Evolutionary conservation across 2,888 invertebrate species (phyloP).

Genomic region (Drosophila anomalata): DNA sequence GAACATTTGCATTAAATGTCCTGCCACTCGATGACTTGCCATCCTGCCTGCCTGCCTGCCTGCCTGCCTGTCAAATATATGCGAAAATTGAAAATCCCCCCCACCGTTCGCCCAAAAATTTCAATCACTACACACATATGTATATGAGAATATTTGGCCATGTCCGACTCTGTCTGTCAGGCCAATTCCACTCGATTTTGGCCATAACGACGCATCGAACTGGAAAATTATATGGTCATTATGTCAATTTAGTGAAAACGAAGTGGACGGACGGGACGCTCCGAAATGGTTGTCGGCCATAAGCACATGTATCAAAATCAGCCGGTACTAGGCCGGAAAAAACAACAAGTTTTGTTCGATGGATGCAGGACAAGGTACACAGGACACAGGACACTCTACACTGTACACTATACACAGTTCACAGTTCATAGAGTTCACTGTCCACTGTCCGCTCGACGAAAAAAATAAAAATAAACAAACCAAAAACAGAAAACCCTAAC

Average conservation of each 20-base stretch:
- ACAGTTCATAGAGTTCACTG: no score
- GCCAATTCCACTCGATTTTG: conserved; percentile 11
- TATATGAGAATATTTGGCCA: not conserved
- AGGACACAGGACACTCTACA: no score
- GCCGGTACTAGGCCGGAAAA: conserved; percentile 15
- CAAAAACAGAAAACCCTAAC: not conserved
- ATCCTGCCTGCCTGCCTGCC: no score
- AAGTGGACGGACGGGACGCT: conserved; percentile 23
- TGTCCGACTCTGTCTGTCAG: conserved; percentile 3
- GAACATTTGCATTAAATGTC: conserved; percentile 71
- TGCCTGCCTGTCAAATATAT: conserved; percentile 54
- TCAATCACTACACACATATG: not conserved
- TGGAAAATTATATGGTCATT: conserved; percentile 78
- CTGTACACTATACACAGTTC: no score
- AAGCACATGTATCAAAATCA: not conserved
- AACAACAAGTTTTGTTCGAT: conserved; percentile 34
- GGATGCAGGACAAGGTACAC: not conserved
- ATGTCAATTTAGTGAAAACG: conserved; percentile 67
- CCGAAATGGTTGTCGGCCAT: conserved; percentile 6
- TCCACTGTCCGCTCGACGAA: not conserved
- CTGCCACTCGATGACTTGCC: conserved; percentile 37
- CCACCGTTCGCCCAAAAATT: not conserved
- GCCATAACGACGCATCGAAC: conserved; percentile 61
- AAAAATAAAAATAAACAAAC: not conserved
- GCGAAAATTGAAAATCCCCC: conserved; percentile 63